Percentiles rank a stretch among this genome's conserved stretches.
phyloP scores from a whole-genome alignment of 1,140 invertebrate species.

The Pachypeltis micranthus region DNA sequence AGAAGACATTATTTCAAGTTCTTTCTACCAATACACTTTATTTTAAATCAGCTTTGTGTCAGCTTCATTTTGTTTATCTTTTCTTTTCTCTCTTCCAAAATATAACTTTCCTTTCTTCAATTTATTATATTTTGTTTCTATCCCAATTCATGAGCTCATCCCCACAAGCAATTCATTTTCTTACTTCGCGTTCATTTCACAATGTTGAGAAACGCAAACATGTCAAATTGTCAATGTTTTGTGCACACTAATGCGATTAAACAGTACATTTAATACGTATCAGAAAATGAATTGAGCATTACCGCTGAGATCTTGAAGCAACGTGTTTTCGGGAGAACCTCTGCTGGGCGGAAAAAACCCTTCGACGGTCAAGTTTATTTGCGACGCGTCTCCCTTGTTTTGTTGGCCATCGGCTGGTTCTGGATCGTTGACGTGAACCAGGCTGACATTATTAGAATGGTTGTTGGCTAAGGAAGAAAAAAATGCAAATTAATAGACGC shows the following conservation, averaged over 20 bases:
- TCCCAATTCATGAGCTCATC: too few species aligned
- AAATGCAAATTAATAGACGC: too few species aligned
- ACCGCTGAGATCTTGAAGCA: neutral
- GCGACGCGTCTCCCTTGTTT: slow-evolving; percentile 11
- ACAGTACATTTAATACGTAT: neutral
- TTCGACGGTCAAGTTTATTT: slow-evolving; percentile 25
- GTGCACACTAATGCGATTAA: neutral
- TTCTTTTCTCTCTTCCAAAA: too few species aligned
- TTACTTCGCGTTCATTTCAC: neutral
- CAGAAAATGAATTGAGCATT: neutral
- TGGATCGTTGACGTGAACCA: slow-evolving; percentile 20
- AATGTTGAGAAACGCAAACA: neutral
- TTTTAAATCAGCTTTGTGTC: too few species aligned
- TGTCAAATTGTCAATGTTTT: neutral
- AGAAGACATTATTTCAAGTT: too few species aligned
- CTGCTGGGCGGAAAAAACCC: slow-evolving; percentile 21
- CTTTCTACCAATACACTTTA: too few species aligned
- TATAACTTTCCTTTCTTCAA: too few species aligned
- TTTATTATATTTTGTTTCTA: too few species aligned
- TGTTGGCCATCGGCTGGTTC: neutral
- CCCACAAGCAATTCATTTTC: too few species aligned
- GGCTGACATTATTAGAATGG: slow-evolving; percentile 20
- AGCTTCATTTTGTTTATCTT: too few species aligned
- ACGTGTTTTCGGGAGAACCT: neutral
- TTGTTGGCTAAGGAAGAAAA: slow-evolving; percentile 22